Conservation (phyloP, 2,888 invertebrate species). For the Polydrusus pterygomalis region DNA sequence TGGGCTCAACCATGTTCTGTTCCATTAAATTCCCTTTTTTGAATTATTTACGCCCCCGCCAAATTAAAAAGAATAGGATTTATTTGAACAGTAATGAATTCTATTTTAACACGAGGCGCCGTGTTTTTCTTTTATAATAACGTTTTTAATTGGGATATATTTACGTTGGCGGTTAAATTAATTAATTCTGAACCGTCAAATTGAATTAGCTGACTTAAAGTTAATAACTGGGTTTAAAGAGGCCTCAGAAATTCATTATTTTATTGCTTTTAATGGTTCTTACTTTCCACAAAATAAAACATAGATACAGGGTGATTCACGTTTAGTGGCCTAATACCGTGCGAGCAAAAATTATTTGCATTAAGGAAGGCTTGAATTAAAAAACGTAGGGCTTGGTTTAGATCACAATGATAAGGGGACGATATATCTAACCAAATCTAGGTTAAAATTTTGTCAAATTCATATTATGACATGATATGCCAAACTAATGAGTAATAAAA, state of each 20-base stretch:
- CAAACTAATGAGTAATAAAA: too few species aligned
- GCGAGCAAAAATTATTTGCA: too few species aligned
- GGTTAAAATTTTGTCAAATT: too few species aligned
- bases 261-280: too few species aligned
- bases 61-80: conserved; percentile 21
- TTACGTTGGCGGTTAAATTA: conserved; percentile 8
- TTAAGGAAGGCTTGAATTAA: too few species aligned
- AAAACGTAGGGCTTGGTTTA: too few species aligned
- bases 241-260: background rate
- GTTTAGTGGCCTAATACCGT: too few species aligned
- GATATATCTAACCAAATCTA: too few species aligned
- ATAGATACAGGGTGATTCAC: too few species aligned
- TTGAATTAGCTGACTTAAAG: background rate
- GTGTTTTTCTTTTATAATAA: conserved; percentile 11
- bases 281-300: too few species aligned
- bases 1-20: background rate
- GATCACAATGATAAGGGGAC: too few species aligned
- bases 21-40: background rate
- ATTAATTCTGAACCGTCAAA: conserved; percentile 10
- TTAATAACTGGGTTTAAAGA: background rate
- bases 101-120: conserved; percentile 11
- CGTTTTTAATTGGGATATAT: conserved; percentile 16
- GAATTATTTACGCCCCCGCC: conserved; percentile 12
- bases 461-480: too few species aligned
- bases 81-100: conserved; percentile 20